A percentile compares a stretch with the other conserved stretches of the same genome.
These are phyloP conservation scores for Pterocles burchelli DNA, from an alignment of 2,113 vertebrate genomes.

Conservation along the genomic window DNA sequence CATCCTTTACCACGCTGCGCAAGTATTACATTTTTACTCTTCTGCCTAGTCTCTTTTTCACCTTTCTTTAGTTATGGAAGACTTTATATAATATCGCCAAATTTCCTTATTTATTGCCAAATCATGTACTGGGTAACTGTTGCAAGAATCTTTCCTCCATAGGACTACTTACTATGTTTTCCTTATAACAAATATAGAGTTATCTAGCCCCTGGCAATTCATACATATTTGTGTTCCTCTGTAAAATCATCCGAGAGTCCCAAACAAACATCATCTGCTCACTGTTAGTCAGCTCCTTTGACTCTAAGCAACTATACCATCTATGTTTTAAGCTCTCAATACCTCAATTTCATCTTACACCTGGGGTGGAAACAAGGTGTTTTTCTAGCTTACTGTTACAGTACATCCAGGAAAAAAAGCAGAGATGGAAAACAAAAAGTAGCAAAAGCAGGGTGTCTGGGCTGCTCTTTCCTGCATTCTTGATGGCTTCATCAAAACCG, in stretches of 20 bases:
- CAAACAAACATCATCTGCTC: background rate
- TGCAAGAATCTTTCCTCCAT: background rate
- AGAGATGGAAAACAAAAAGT: background rate
- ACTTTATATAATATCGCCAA: background rate
- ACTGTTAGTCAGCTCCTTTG: background rate
- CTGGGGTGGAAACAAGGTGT: background rate
- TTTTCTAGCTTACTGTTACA: background rate
- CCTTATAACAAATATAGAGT: background rate
- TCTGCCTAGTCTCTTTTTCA: background rate
- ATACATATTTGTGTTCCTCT: background rate
- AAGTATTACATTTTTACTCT: background rate
- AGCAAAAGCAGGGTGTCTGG: fast-evolving
- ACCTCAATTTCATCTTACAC: background rate
- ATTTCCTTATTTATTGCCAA: background rate
- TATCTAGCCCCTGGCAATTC: background rate
- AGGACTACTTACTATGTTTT: background rate
- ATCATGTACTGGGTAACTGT: fast-evolving
- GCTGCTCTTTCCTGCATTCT: too few relatives aligned
- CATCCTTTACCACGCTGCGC: background rate
- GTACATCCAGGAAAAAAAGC: background rate
- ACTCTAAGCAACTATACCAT: background rate
- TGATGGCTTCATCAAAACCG: fast-evolving
- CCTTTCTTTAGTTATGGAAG: background rate
- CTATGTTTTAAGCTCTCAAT: background rate
- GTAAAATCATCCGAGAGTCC: background rate